Percentiles rank a stretch among this genome's conserved stretches.
Evolutionary conservation across 2,113 vertebrate genomes (phyloP).

Genomic region (Dicrurus megarhynchus): DNA sequence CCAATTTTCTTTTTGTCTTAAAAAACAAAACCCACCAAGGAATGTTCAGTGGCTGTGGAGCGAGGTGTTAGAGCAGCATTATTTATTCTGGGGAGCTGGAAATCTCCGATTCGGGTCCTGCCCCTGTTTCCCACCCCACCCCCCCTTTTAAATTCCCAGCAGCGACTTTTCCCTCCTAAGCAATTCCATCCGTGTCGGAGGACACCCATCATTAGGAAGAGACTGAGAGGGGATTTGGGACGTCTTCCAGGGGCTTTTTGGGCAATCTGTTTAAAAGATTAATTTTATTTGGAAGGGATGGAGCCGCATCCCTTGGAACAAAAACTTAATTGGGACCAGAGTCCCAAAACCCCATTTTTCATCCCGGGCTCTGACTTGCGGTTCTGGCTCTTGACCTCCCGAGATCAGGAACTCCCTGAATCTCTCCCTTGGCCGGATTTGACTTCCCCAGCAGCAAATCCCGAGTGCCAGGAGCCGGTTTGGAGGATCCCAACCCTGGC

Average conservation of each 20-base stretch:
- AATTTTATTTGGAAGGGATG: constrained; percentile 19
- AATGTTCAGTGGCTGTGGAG: background rate
- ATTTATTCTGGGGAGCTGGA: background rate
- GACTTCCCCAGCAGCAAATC: background rate
- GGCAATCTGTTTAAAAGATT: constrained; percentile 40
- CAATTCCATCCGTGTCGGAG: background rate
- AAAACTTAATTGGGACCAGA: constrained; percentile 60
- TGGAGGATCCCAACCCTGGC: background rate
- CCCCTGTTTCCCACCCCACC: background rate
- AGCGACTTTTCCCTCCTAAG: background rate
- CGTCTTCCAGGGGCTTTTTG: background rate
- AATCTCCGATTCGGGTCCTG: background rate
- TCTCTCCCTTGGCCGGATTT: background rate
- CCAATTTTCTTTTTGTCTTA: background rate
- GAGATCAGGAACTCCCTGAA: background rate
- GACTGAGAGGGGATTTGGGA: background rate
- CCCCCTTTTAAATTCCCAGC: background rate
- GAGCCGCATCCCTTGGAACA: constrained; percentile 11
- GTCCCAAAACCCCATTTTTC: constrained; percentile 50
- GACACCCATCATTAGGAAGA: background rate
- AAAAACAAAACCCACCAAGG: background rate
- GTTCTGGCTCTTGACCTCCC: constrained; percentile 8
- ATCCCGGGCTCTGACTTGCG: background rate
- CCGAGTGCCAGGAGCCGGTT: accelerated
- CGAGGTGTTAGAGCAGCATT: background rate